Conservation (phyloP, 2,113 vertebrate genomes). For the Dasyprocta punctata region DNA sequence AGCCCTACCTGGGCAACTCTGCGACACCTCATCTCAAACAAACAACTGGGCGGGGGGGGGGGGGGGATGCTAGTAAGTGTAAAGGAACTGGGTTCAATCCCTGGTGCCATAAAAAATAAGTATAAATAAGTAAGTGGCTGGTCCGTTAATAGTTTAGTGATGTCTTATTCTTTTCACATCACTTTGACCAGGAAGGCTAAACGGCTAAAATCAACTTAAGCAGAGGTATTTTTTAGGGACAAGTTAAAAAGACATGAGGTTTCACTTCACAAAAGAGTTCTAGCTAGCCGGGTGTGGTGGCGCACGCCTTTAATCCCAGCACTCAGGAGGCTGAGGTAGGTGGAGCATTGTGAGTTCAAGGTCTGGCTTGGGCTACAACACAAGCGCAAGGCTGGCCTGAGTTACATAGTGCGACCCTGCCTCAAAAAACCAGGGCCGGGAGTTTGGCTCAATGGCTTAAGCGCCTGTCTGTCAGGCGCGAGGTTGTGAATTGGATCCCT, state of each 20-base stretch:
- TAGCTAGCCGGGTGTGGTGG: too few relatives aligned
- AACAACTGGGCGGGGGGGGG: not conserved
- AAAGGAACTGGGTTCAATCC: not conserved
- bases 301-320: too few relatives aligned
- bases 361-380: too few relatives aligned
- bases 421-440: too few relatives aligned
- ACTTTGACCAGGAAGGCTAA: not conserved
- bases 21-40: not conserved
- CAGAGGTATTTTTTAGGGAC: not conserved
- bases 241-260: not conserved
- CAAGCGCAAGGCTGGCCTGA: too few relatives aligned
- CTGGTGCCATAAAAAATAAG: not conserved
- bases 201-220: not conserved
- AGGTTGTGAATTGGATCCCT: too few relatives aligned
- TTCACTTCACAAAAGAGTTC: conserved; percentile 32
- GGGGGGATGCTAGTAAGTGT: not conserved
- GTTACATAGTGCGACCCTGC: too few relatives aligned
- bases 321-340: too few relatives aligned
- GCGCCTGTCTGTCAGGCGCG: too few relatives aligned
- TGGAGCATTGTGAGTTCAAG: too few relatives aligned
- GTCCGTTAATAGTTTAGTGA: not conserved
- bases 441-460: too few relatives aligned
- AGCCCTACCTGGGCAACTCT: not conserved
- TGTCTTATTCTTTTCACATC: not conserved
- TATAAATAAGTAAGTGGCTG: not conserved